Percentiles rank a stretch among this genome's conserved stretches.
Conservation (phyloP, 2,113 vertebrate genomes). For the Sterrhoptilus dennistouni region DNA sequence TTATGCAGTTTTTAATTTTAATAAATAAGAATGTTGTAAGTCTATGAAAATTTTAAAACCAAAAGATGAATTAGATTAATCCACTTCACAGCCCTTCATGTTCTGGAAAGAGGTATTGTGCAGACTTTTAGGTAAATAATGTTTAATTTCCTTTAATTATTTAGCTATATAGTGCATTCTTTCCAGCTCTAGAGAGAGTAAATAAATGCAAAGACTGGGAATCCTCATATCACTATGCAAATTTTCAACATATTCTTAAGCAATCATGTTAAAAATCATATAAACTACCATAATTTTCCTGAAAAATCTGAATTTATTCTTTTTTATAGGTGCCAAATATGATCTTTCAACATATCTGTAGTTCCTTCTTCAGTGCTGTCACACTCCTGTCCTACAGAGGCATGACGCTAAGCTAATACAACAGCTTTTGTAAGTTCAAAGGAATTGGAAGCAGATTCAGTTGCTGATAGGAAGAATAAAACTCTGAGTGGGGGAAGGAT, state of each 20-base stretch:
- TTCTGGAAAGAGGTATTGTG: not conserved
- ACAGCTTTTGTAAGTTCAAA: not conserved
- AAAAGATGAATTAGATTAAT: conserved; percentile 4
- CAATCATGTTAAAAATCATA: not conserved
- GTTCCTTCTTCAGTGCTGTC: not conserved
- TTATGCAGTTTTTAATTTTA: conserved; percentile 39
- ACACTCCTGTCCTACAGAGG: not conserved
- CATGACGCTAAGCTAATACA: not conserved
- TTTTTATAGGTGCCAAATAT: not conserved
- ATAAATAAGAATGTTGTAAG: not conserved
- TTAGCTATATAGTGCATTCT: not conserved
- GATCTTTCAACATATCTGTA: not conserved
- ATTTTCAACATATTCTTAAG: not conserved
- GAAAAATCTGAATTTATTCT: not conserved
- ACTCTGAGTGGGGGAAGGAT: not conserved
- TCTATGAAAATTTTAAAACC: conserved; percentile 28
- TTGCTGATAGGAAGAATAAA: not conserved
- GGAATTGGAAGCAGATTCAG: not conserved
- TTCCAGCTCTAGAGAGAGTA: not conserved
- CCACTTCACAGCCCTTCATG: not conserved
- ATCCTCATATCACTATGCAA: not conserved
- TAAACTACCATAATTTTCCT: not conserved
- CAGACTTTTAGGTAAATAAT: conserved; percentile 13
- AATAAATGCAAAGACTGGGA: not conserved
- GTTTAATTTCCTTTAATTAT: conserved; percentile 12